Base-by-base conservation (phyloP, 1,140 invertebrate genomes). In the Drosophila jambulina region DNA sequence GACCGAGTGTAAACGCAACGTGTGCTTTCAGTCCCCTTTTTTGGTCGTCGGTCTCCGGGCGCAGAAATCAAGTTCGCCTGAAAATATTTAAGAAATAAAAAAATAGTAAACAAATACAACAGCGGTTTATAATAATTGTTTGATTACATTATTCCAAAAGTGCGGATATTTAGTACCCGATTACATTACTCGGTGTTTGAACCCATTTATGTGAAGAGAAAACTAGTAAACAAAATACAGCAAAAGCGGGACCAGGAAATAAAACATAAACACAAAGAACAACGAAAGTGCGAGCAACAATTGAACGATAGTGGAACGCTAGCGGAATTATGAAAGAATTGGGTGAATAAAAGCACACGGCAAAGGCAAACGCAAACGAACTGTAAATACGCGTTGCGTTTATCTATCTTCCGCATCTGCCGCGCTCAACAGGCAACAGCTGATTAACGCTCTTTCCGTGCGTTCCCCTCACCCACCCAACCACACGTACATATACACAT, bases 381-480 rank as follows among this genome's bases (percentile, higher is more conserved):
- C 40, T 54, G 46, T 43, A 61, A 74, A 49, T 61, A 75, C 60
- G 58, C 71, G 46, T 13, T 56, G 53, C 53, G 53, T 38, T 38
- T 56, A 38, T 56, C 46, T 57, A 58, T 51, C 57, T 74, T 65
- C 61, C 49, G 46, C 62, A 51, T 67, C 69, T 40, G 56, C 34
- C 57, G 68, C 74, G 82, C 67, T 84, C 81, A 84, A 86, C 84
- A 88, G 78, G 84, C 84, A 90, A 84, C 84, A 88, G 84, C 84
- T 88, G 84, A 90, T 78, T 59, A 78, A 34, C 34, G 51, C 27
- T 38, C 36, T n/a, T 71, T 42, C 69, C 36, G 65, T 69, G 65
- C 46, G 65, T 69, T 53, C n/a, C 29, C 29, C 43, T 21, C 5
- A 4, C 23, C 23, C 29, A 21, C 19, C 0, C 8, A 23, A 3